A percentile compares a stretch with the other conserved stretches of the same genome.
These are phyloP conservation scores for Paramormyrops kingsleyae DNA, from an alignment of 2,113 vertebrate species.

Conservation along the genomic window DNA sequence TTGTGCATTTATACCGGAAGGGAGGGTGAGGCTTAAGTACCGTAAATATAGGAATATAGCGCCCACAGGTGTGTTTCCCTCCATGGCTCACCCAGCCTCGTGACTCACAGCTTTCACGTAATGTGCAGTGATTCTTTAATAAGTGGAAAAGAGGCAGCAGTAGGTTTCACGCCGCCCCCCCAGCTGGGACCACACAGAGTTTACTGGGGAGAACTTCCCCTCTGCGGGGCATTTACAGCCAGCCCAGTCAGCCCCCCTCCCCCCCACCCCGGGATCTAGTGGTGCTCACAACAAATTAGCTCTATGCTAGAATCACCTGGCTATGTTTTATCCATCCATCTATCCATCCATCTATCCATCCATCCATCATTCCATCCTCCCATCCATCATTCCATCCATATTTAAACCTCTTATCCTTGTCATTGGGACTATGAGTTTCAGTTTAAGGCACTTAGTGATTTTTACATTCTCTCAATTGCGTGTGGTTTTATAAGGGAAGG, in stretches of 20 bases:
- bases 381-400: neutral
- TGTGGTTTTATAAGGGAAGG: neutral
- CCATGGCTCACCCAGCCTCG: too few species aligned
- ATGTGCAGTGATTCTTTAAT: constrained; percentile 39
- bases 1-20: neutral
- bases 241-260: constrained; percentile 37
- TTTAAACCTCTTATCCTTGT: neutral
- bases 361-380: neutral
- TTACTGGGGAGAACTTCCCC: constrained; percentile 41
- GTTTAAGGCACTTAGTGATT: neutral
- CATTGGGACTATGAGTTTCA: neutral
- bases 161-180: constrained; percentile 33
- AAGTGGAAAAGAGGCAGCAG: constrained; percentile 36
- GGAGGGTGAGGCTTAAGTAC: neutral
- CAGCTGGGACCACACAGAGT: constrained; percentile 50
- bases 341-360: neutral
- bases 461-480: neutral
- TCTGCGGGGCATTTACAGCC: constrained; percentile 39
- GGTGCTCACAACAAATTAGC: constrained; percentile 1
- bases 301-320: neutral
- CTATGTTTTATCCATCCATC: neutral
- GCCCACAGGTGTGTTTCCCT: neutral
- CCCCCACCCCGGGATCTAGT: constrained; percentile 44
- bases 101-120: neutral
- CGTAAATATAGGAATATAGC: neutral